Percentiles rank a stretch among this genome's conserved stretches.
Evolutionary conservation across 2,113 vertebrate species (phyloP).

Genomic region (Sitta europaea): DNA sequence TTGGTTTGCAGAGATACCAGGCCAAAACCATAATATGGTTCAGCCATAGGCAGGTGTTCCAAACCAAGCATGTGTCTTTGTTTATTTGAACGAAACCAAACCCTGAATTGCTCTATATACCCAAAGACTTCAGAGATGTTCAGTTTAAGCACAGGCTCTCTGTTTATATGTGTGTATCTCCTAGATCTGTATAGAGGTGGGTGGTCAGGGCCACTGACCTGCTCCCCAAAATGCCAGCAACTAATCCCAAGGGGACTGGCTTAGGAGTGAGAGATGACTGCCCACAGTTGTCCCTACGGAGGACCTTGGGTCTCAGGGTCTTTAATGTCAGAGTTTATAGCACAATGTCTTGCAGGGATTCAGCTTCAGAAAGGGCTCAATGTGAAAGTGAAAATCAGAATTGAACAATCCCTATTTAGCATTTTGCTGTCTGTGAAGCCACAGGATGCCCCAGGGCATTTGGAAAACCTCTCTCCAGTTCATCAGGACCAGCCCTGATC

Average conservation of each 20-base stretch:
- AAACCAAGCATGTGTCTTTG: neutral
- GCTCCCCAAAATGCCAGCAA: neutral
- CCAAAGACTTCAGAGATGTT: neutral
- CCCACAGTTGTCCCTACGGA: neutral
- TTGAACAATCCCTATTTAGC: neutral
- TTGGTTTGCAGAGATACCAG: neutral
- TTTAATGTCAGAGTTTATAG: neutral
- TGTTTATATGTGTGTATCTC: neutral
- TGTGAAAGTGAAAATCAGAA: neutral
- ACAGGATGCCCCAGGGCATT: neutral
- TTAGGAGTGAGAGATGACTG: neutral
- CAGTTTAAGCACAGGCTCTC: neutral
- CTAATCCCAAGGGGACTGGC: neutral
- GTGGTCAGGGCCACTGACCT: neutral
- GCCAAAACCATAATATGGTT: neutral
- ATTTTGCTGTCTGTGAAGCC: neutral
- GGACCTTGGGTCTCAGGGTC: neutral
- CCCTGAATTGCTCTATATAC: neutral
- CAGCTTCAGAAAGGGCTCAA: neutral
- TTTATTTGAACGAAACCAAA: neutral
- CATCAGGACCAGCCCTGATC: neutral
- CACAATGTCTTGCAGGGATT: neutral
- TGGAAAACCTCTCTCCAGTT: neutral
- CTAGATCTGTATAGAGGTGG: neutral
- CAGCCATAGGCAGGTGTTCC: neutral